Base-by-base conservation (phyloP, 2,797 vertebrate genomes). In the Neoniphon sammara region DNA sequence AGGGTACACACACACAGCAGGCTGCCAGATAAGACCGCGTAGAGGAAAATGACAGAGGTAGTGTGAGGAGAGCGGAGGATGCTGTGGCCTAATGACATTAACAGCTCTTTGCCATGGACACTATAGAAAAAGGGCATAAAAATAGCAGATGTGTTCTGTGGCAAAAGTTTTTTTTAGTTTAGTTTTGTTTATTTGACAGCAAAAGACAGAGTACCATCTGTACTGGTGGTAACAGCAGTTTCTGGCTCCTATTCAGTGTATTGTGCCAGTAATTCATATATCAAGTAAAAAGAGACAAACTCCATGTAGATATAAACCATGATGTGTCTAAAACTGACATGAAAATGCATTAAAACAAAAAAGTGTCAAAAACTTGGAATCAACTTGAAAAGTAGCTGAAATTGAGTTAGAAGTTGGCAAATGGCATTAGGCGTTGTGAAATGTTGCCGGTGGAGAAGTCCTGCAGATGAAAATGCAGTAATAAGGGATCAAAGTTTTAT, bases 21-120 rank as follows among this genome's bases (percentile, higher is more conserved):
- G 81, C 66, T 31, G 65, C 59, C 74, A 81, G 85, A 85, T 85
- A 90, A 86, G 70, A 49, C 27, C 12, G 12, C 0, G 27, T 50
- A 57, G 62, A 66, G 61, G 34, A 27, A 73, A 77, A 62, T 25
- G 59, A 78, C 34, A 59, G 17, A 4, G 23, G 36, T 47, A 49
- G 14, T 17, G 11, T 6, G 46, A 69, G 60, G 47, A 57, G 44
- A 66, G 54, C 50, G 44, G 47, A 54, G 15, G 76, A 47, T 0
- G 54, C 54, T 31, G 8, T 20, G 10, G 67, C 21, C 70, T 46
- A 55, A 53, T 65, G 47, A 57, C 75, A 44, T 23, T 42, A 54
- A 65, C 4, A 18, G 58, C 0, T 17, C 7, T 66, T 31, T 60
- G 59, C 18, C 23, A 20, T 10, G 0, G 66, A 65, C 10, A 21